Evolutionary conservation across 2,888 invertebrate species (phyloP).

Genomic region (Drosophila dives): DNA sequence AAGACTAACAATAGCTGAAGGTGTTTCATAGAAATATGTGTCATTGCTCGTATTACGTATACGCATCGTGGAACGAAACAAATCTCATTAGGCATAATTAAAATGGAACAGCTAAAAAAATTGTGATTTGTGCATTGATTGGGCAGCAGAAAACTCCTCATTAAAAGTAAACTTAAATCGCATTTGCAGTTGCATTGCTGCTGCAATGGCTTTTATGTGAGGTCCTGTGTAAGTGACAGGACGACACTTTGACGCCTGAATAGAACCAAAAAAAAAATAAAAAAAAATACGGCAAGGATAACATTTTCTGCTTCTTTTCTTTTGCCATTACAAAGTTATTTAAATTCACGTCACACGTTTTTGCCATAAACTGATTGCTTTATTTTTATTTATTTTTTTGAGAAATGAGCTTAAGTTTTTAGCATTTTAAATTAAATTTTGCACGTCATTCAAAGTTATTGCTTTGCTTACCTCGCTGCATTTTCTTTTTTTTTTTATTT

Average conservation of each 20-base stretch:
- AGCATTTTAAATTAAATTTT: conserved; percentile 17
- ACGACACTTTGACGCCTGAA: conserved; percentile 73
- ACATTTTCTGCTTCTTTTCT: neutral
- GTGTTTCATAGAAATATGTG: conserved; percentile 16
- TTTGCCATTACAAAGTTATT: conserved; percentile 35
- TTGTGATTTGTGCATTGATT: conserved; percentile 38
- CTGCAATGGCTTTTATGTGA: conserved; percentile 38
- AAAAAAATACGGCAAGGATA: conserved; percentile 9
- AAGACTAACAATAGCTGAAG: conserved; percentile 31
- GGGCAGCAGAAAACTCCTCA: conserved; percentile 11
- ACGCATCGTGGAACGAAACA: conserved; percentile 52
- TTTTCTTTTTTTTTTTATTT: conserved; percentile 47
- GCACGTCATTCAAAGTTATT: conserved; percentile 18
- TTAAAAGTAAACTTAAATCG: conserved; percentile 30
- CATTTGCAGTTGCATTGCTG: conserved; percentile 50
- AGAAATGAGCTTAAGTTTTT: conserved; percentile 33
- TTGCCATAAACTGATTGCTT: conserved; percentile 2
- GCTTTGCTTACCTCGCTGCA: conserved; percentile 67
- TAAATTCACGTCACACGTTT: conserved; percentile 40
- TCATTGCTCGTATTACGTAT: conserved; percentile 40
- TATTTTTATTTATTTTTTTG: neutral
- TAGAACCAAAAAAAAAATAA: conserved; percentile 28
- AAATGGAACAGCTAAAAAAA: conserved; percentile 15
- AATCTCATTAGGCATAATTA: conserved; percentile 69
- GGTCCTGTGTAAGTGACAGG: conserved; percentile 28